Evolutionary conservation across 2,113 vertebrate species (phyloP).

Genomic region (Lonchura striata): DNA sequence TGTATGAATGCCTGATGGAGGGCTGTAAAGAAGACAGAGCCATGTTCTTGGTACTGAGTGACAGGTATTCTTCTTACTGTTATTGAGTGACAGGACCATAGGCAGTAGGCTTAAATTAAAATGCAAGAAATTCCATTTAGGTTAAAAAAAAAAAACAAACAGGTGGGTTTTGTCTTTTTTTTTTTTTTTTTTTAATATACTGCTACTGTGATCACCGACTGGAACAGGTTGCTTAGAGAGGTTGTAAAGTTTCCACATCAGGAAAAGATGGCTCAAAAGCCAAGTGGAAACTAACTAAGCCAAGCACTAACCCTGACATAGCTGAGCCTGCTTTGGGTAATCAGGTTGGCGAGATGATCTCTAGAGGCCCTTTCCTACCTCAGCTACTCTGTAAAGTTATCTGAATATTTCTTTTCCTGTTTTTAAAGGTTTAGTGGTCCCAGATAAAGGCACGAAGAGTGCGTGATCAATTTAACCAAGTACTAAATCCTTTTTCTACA

Average conservation of each 20-base stretch:
- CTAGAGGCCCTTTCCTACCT: neutral
- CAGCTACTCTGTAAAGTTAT: neutral
- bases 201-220: neutral
- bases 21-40: neutral
- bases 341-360: neutral
- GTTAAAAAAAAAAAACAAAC: neutral
- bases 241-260: neutral
- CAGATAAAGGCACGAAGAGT: neutral
- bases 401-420: neutral
- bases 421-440: neutral
- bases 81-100: neutral
- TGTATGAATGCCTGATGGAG: neutral
- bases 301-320: neutral
- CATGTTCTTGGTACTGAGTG: neutral
- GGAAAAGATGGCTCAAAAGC: neutral
- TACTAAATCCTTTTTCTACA: slow-evolving; percentile 32
- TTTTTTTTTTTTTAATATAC: neutral
- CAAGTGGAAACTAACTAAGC: neutral
- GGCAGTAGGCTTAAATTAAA: neutral
- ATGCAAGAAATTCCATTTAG: neutral
- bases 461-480: neutral
- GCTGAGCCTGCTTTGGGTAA: neutral
- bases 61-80: neutral
- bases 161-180: neutral
- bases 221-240: neutral